Base-by-base conservation (phyloP, 2,113 vertebrate species). In the Ornithorhynchus anatinus region DNA sequence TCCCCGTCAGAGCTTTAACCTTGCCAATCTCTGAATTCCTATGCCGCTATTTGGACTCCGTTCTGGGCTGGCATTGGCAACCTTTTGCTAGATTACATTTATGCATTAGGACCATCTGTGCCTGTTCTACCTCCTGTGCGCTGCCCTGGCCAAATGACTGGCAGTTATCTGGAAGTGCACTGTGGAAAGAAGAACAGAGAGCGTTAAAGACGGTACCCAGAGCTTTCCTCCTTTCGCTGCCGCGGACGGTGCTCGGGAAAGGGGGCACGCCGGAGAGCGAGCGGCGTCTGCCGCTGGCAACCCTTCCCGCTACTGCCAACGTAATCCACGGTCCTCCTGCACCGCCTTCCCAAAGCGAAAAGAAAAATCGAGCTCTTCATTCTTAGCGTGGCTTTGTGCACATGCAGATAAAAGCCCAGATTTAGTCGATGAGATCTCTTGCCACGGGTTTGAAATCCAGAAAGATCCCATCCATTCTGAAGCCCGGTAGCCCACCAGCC, bases 21-120 rank as follows among this genome's bases (percentile, higher is more conserved):
- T 95, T 93, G 91, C 93, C 92, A 92, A 89, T 91, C 91, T 86
- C 80, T 66, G 74, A 87, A 89, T 91, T 87, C 89, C 92, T 94
- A 81, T 92, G 94, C 93, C 94, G 95, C 92, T 96, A 96, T 96
- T 97, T 97, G 96, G 96, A 96, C 92, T 92, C 90, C 92, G 92
- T 89, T 94, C 87, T 88, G 91, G 91, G 85, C 93, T 94, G 94
- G 94, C 92, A 88, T 93, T 93, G 95, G 93, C 94, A 92, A 95
- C 94, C 93, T 95, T 95, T 95, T 92, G 91, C 97, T 97, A 96
- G 95, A 98, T 96, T 95, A 95, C 93, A 95, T 96, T 96, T 96
- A 95, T 98, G 97, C 96, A 98, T 98, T 97, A 96, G 95, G 91
- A 93, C 97, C 97, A 99, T 99, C 97, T 99, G 97, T 95, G 97